These are phyloP conservation scores for Entosphenus tridentatus DNA, from an alignment of 2,113 vertebrate genomes.

Conservation along the genomic window DNA sequence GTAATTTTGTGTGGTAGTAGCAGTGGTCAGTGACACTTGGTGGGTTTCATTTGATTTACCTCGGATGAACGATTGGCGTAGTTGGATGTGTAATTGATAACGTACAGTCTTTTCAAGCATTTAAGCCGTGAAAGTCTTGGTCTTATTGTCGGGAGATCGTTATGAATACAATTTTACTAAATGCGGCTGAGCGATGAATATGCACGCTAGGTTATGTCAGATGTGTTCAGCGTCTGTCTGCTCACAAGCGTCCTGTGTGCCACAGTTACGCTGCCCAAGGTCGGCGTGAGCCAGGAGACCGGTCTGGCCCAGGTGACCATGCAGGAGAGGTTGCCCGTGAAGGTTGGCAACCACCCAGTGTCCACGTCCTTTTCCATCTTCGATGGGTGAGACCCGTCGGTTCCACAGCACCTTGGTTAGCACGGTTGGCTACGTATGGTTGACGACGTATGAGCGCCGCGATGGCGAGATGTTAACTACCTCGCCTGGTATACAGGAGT, in stretches of 20 bases:
- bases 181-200: background rate
- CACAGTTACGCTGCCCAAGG: constrained; percentile 49
- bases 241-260: constrained; percentile 8
- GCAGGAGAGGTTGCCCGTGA: constrained; percentile 36
- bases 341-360: constrained; percentile 43
- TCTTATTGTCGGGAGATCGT: too few relatives aligned
- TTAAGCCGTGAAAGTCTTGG: too few relatives aligned
- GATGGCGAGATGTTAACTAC: background rate
- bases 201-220: background rate
- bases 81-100: too few relatives aligned
- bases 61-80: too few relatives aligned
- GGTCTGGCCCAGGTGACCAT: constrained; percentile 43
- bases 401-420: background rate
- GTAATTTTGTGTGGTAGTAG: too few relatives aligned
- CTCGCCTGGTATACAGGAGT: too few relatives aligned
- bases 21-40: too few relatives aligned
- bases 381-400: constrained; percentile 45
- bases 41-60: too few relatives aligned
- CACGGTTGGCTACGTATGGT: background rate
- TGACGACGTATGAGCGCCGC: background rate
- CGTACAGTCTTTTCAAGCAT: too few relatives aligned
- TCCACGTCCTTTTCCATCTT: constrained; percentile 64
- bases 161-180: too few relatives aligned
- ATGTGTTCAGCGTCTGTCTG: background rate
- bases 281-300: constrained; percentile 53